Base-by-base conservation (phyloP, 2,113 vertebrate species). In the Saiga tatarica region DNA sequence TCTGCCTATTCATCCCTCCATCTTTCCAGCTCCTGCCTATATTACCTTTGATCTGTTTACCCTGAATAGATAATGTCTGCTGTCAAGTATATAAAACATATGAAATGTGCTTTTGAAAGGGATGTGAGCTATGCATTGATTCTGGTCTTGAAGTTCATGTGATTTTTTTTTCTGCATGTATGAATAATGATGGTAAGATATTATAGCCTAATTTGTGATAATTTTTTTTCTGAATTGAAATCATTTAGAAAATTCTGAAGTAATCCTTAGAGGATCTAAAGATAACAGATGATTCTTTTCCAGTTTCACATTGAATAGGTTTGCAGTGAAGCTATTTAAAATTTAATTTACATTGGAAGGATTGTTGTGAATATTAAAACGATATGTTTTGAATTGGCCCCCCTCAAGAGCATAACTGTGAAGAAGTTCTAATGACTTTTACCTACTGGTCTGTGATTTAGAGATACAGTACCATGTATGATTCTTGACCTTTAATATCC, bases 311-410 rank as follows among this genome's bases (percentile, higher is more conserved):
- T 84, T 95, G 93, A 98, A 94, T 97, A 87, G 96, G 64, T 98
- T 98, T 67, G 98, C 78, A 96, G 88, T 92, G 96, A 98, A 98
- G 87, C 96, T 96, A 96, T 98, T 99, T 98, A 98, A 98, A 98
- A 97, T 98, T 98, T 98, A 98, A 98, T 98, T 98, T 98, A 97
- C 96, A 71, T 94, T 87, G 42, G 93, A 67, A 97, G 88, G 57
- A 9, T 15, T 98, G 92, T 97, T 96, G 97, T 89, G 96, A 98
- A 98, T 98, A 92, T 60, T 93, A 92, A 98, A 98, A 15, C 10
- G 87, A 19, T 95, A 7, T 74, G 14, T 94, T 98, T 98, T 96
- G 74, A 98, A 71, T 97, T 97, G 17, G 85, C 97, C 15, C 53
- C 1, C 8, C 26, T 36, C 91, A 87, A 87, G 89, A 97, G 3